phyloP scores from a whole-genome alignment of 2,113 vertebrate genomes.

The Muscicapa adusta region DNA sequence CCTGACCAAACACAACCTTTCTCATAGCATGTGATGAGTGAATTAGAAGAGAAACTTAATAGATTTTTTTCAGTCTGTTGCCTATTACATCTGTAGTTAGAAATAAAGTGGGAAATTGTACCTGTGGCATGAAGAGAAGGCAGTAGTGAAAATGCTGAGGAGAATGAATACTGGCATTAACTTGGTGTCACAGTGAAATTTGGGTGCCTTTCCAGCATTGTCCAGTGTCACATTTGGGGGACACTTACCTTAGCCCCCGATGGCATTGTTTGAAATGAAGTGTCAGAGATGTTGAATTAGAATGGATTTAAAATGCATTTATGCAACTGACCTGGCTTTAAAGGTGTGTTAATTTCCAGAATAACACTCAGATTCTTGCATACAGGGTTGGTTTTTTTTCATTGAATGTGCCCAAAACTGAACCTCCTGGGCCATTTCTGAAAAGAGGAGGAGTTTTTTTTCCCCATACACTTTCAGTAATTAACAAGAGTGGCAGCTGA shows the following conservation, averaged over 20 bases:
- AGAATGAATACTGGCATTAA: not conserved
- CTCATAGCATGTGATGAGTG: not conserved
- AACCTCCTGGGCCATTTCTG: not conserved
- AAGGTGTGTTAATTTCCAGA: not conserved
- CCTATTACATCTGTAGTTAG: not conserved
- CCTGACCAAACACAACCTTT: not conserved
- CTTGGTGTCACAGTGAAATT: not conserved
- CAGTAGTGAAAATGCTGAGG: not conserved
- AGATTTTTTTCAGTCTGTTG: not conserved
- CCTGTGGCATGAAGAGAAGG: not conserved
- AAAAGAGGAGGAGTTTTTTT: not conserved
- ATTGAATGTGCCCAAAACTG: not conserved
- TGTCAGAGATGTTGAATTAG: not conserved
- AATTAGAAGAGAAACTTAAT: not conserved
- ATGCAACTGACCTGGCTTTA: not conserved
- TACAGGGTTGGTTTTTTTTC: not conserved
- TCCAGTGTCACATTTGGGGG: not conserved
- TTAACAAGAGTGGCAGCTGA: not conserved
- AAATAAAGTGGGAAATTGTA: not conserved
- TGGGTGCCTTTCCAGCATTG: not conserved
- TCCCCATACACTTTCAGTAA: accelerated
- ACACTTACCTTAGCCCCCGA: accelerated
- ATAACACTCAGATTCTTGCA: not conserved
- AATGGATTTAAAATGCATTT: not conserved
- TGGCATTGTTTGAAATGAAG: not conserved